Evolutionary conservation across 2,797 vertebrate genomes (phyloP), one percentile per base, ranked within the genome.

Genomic region (Setipinna tenuifilis): DNA sequence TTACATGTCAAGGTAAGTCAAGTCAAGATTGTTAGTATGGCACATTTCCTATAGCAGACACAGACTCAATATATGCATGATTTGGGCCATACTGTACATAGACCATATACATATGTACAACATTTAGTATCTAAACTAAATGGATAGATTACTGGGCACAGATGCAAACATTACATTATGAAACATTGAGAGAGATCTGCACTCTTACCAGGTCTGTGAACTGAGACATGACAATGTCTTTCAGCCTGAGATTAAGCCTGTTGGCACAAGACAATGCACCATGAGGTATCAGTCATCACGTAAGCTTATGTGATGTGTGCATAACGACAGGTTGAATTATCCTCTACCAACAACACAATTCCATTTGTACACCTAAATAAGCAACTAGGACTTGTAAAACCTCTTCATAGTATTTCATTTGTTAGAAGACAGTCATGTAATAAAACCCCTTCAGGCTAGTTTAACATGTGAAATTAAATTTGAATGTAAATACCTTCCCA

Each of bases 181-280:
- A 41, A 41, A 78, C 41, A 21, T 2, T 21, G 31, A 44, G 35
- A 78, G 35, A 21, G 14, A 68, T 3, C 25, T 16, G 58, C 21
- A 44, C 9, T 83, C 93, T 89, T 75, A 97, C 97, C 96, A 97
- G 94, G 82, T 98, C 96, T 41, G 94, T 90, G 85, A 93, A 93
- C 90, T 96, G 95, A 62, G 91, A 95, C 48, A 87, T 91, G 58
- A 97, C 94, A 84, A 97, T 93, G 17, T 94, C 88, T 59, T 91
- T 93, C 83, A 97, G 84, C 2, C 93, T 93, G 89, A 98, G 90
- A 89, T 94, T 96, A 78, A 94, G 92, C 90, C 97, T 98, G 90
- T 25, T 50, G 28, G 86, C 31, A 87, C 21, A 78, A 78, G 17
- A 75, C 16, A 78, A 41, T 17, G 6, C 71, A 7, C 31, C 71